phyloP scores from a whole-genome alignment of 92 coral and sea anemone species.

The Zoanthus sociatus region DNA sequence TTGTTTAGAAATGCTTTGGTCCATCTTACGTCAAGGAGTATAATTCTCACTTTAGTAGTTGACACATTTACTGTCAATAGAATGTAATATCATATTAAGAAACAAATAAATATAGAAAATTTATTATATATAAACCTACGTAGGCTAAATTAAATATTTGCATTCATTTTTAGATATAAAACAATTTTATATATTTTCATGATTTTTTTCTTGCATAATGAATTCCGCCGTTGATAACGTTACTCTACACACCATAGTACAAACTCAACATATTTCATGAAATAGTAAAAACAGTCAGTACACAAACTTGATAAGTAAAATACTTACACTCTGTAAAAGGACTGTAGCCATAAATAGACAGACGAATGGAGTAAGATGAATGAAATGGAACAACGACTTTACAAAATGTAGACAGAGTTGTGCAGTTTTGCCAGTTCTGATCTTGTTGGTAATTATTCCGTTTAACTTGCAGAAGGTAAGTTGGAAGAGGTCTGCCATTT shows the following conservation, averaged over 20 bases:
- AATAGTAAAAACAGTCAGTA: neutral
- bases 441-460: conserved; percentile 6
- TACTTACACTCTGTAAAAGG: neutral
- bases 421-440: neutral
- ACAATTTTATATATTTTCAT: no score
- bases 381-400: neutral
- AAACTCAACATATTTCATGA: neutral
- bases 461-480: conserved; percentile 35
- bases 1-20: neutral
- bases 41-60: conserved; percentile 29
- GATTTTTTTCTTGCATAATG: no score
- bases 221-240: no score
- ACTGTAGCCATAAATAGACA: neutral
- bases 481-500: conserved; percentile 32
- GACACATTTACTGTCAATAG: neutral
- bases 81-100: neutral
- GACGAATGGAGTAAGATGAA: neutral
- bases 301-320: neutral
- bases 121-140: no score
- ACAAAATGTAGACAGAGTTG: neutral
- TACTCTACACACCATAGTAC: no score
- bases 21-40: conserved; percentile 47
- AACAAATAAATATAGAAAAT: no score
- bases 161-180: no score
- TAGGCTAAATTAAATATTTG: no score